phyloP scores from a whole-genome alignment of 2,888 invertebrate species.

The Phortica magna region DNA sequence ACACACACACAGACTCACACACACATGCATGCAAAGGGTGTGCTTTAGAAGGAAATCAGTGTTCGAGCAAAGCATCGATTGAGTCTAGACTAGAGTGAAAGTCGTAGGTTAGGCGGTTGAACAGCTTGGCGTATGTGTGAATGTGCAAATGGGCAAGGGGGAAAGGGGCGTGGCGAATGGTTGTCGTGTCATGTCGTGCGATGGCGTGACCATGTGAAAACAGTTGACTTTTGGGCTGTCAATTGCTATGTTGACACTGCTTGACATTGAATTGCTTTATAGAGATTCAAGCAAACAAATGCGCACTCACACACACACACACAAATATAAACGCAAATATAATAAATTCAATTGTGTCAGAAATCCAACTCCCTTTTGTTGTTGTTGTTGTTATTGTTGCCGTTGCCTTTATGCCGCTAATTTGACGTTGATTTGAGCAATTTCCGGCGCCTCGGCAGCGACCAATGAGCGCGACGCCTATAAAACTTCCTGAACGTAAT shows the following conservation, averaged over 20 bases:
- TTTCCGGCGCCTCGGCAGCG: conserved; percentile 35
- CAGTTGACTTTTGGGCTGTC: neutral
- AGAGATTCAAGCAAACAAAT: neutral
- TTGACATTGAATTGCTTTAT: conserved; percentile 2
- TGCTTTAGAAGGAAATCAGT: no score
- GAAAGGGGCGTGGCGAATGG: neutral
- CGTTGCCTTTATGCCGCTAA: conserved; percentile 1
- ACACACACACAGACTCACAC: no score
- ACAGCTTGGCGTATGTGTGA: neutral
- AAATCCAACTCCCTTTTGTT: conserved; percentile 13
- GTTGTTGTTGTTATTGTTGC: conserved; percentile 18
- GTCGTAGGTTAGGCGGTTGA: no score
- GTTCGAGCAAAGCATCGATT: no score
- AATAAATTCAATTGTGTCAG: conserved; percentile 70
- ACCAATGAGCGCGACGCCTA: neutral
- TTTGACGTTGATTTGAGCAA: conserved; percentile 38
- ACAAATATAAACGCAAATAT: conserved; percentile 47
- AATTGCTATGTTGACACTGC: conserved; percentile 16
- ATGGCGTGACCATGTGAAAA: no score
- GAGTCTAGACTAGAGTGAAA: no score
- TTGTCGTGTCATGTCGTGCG: no score
- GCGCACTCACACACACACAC: neutral
- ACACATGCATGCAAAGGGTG: no score
- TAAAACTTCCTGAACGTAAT: neutral
- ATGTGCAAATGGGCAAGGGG: neutral